These are phyloP conservation scores for Cossypha heuglini DNA, from an alignment of 2,797 vertebrate genomes.

Conservation along the genomic window DNA sequence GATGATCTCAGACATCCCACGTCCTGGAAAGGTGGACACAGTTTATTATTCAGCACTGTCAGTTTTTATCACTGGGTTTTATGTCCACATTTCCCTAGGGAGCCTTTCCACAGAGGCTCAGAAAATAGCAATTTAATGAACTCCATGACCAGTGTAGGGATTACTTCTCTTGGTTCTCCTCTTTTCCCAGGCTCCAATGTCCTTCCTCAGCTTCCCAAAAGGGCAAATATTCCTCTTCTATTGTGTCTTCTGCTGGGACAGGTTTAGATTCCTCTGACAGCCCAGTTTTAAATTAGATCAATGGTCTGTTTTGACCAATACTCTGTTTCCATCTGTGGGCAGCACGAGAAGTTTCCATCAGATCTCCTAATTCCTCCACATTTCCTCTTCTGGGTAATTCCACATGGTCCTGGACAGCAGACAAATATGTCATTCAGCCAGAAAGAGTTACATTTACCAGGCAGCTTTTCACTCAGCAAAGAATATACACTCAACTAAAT, in stretches of 20 bases:
- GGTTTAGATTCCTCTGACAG: not conserved
- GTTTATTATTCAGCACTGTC: not conserved
- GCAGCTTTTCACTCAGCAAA: not conserved
- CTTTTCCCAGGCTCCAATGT: not conserved
- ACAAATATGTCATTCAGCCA: not conserved
- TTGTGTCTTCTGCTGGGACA: not conserved
- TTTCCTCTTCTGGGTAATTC: not conserved
- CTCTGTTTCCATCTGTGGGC: not conserved
- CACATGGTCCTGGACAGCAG: not conserved
- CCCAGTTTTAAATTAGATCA: not conserved
- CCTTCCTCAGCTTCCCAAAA: not conserved
- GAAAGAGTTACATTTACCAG: not conserved
- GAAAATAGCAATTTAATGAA: not conserved
- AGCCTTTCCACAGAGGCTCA: not conserved
- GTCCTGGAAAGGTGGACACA: not conserved
- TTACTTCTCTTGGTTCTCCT: not conserved
- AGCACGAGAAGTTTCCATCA: not conserved
- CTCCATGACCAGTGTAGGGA: too few species aligned
- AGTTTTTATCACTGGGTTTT: not conserved
- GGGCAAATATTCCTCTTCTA: not conserved
- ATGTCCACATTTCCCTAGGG: not conserved
- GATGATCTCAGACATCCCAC: not conserved
- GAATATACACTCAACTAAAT: not conserved
- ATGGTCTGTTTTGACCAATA: not conserved
- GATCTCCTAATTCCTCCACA: not conserved